These are phyloP conservation scores for Anthonomus grandis DNA, from an alignment of 1,140 invertebrate genomes.

Conservation along the genomic window DNA sequence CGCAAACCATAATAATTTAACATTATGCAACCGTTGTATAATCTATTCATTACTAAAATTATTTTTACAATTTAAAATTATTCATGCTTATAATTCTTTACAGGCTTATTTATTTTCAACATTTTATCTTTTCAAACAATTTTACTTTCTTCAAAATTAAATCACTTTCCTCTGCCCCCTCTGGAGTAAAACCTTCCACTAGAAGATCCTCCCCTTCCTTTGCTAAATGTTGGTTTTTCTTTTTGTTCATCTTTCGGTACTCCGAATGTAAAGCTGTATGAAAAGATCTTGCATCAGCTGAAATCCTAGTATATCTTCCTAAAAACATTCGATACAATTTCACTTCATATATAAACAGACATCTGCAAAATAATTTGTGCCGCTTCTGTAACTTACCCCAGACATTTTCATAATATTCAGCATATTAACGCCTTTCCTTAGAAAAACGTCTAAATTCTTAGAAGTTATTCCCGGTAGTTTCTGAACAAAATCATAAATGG, in stretches of 20 bases:
- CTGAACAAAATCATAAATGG: conserved; percentile 80
- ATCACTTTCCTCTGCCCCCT: conserved; percentile 4
- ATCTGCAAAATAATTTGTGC: too few species aligned
- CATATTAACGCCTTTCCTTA: conserved; percentile 77
- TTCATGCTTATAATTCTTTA: too few species aligned
- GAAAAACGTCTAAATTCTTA: conserved; percentile 76
- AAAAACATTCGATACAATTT: conserved; percentile 42
- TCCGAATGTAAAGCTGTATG: conserved; percentile 40
- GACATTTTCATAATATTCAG: conserved; percentile 60
- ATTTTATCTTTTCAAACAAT: too few species aligned
- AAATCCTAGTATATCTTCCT: conserved; percentile 43
- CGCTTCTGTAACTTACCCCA: conserved; percentile 54
- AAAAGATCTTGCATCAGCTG: conserved; percentile 38
- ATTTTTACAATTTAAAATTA: too few species aligned
- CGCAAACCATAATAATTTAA: too few species aligned
- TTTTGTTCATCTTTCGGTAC: conserved; percentile 29
- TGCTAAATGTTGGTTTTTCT: conserved; percentile 11
- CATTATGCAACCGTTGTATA: too few species aligned
- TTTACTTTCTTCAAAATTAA: too few species aligned
- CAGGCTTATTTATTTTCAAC: too few species aligned
- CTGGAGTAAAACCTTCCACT: neutral
- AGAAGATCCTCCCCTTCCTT: neutral
- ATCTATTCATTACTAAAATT: too few species aligned
- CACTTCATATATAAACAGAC: too few species aligned
- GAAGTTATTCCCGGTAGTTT: conserved; percentile 88